Evolutionary conservation across 2,888 invertebrate genomes (phyloP), one percentile per base, ranked within the genome.

Genomic region (Serrognathus titanus): DNA sequence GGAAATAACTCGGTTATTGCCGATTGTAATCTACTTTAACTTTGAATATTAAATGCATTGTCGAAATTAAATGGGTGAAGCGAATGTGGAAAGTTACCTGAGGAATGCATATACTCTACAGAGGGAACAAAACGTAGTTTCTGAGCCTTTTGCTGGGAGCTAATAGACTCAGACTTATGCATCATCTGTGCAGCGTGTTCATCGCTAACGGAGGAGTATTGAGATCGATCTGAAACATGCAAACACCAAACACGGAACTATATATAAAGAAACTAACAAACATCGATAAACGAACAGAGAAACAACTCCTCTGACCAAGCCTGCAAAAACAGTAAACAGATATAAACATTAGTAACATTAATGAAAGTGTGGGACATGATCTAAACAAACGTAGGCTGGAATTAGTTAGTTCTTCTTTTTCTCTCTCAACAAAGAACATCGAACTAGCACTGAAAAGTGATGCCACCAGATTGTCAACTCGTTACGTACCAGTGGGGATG

Each of bases 51-150:
- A 16, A 11, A 16, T 45, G n/a, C n/a, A 20, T 13, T 16, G 31
- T 40, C 20, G 31, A 11, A n/a, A 45, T n/a, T 7, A 45, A 45
- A 31, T 12, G 12, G 24, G 31, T n/a, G 24, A 31, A 31, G 4
- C 24, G 24, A 31, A 31, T 6, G 4, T 40, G 11, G n/a, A 38
- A 9, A 39, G 51, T 75, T 82, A 88, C 88, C 88, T 78, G 91
- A 87, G 60, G 88, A 88, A 75, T 89, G 84, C 73, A 87, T 88
- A 77, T 88, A 87, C 75, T 91, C 91, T 68, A 92, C 90, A 47
- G 90, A 90, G 62, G 90, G 86, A 55, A 90, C 89, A 79, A 91
- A 91, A 66, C 91, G 85, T 63, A 91, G 81, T 80, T 89, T 90
- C 62, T 89, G 87, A 69, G 83, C 79, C 78, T 80, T 82, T 77